These are phyloP conservation scores for Tupaia tana DNA, from an alignment of 2,113 vertebrate species.

Conservation along the genomic window DNA sequence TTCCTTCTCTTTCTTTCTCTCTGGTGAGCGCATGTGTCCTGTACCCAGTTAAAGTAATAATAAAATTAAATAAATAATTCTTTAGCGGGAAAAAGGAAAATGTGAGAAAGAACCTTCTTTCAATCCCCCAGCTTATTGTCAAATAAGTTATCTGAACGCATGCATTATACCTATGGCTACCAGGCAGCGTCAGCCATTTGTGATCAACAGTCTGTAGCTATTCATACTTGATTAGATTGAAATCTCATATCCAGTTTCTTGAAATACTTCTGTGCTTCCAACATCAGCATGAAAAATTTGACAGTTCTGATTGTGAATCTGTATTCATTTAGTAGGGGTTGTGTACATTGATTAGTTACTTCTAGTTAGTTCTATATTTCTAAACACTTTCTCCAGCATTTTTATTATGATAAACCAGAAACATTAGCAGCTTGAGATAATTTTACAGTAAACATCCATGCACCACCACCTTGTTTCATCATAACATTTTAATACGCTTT, in stretches of 20 bases:
- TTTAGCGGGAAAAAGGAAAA: no score
- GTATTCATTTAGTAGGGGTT: neutral
- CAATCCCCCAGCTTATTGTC: neutral
- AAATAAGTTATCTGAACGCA: neutral
- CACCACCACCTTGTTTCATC: neutral
- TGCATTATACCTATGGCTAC: neutral
- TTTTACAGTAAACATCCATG: neutral
- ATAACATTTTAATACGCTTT: neutral
- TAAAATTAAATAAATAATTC: no score
- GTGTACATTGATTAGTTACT: constrained; percentile 24
- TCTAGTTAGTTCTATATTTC: neutral
- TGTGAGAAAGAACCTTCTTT: neutral
- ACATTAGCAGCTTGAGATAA: neutral
- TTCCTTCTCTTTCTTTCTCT: no score
- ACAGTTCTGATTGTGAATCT: neutral
- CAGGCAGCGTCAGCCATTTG: neutral
- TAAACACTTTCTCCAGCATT: neutral
- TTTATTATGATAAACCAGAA: neutral
- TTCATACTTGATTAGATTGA: neutral
- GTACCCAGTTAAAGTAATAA: no score
- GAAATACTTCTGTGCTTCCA: neutral
- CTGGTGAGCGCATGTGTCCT: no score
- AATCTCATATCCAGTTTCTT: neutral
- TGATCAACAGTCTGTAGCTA: neutral
- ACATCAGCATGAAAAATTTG: neutral